A percentile compares a stretch with the other conserved stretches of the same genome.
These are phyloP conservation scores for Parelbella ahira DNA, from an alignment of 2,888 invertebrate genomes.

Conservation along the genomic window DNA sequence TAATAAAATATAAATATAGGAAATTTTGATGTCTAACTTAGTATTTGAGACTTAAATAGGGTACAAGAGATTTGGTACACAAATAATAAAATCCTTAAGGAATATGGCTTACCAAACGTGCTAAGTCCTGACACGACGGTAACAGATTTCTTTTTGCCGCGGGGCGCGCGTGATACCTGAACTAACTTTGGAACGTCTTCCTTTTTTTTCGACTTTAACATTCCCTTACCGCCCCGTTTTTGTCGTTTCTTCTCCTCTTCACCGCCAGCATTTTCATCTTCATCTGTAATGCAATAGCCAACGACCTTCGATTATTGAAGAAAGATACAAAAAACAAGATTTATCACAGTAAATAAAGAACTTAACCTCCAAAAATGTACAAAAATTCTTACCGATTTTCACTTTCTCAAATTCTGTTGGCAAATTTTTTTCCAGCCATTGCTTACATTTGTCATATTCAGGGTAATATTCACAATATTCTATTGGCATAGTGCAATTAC, in stretches of 20 bases:
- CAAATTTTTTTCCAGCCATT: constrained; percentile 96
- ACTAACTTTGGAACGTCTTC: constrained; percentile 93
- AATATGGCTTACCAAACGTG: constrained; percentile 96
- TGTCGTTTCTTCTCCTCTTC: constrained; percentile 98
- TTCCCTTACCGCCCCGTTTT: constrained; percentile 97
- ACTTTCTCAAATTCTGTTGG: constrained; percentile 96
- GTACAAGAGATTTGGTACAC: no score
- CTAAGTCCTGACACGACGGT: constrained; percentile 98
- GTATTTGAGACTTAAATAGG: no score
- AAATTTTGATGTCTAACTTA: no score
- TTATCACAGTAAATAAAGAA: constrained; percentile 10
- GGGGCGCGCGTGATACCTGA: constrained; percentile 91
- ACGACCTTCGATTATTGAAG: no score
- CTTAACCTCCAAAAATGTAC: constrained; percentile 29
- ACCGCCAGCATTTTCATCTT: constrained; percentile 85
- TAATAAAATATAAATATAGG: no score
- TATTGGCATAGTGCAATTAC: constrained; percentile 96
- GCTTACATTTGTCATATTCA: constrained; percentile 97
- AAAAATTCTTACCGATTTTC: constrained; percentile 81
- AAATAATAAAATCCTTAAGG: no score
- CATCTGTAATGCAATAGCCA: constrained; percentile 52
- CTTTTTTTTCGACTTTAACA: constrained; percentile 96
- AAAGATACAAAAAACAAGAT: background rate
- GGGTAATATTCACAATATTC: constrained; percentile 99
- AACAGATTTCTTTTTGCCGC: constrained; percentile 99